Conservation (phyloP, 2,888 invertebrate species). For the Gymnosoma rotundatum region DNA sequence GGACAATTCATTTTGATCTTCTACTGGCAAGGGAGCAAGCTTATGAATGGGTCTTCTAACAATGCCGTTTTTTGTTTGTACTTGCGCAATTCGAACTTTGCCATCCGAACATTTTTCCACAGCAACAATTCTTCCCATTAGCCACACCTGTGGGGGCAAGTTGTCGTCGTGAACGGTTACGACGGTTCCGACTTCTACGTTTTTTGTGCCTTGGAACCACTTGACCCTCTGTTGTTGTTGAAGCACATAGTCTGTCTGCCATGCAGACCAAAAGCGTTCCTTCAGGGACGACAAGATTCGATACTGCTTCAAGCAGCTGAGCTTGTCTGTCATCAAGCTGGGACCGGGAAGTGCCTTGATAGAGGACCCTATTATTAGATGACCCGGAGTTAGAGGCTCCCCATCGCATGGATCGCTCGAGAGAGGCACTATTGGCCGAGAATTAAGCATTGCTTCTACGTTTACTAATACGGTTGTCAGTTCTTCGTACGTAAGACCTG, state of each 20-base stretch:
- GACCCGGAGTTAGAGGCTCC: neutral
- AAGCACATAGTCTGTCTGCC: slow-evolving; percentile 21
- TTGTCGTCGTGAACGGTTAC: neutral
- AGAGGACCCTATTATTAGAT: slow-evolving; percentile 19
- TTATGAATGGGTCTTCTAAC: slow-evolving; percentile 6
- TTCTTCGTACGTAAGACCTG: no score
- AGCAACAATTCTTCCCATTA: slow-evolving; percentile 5
- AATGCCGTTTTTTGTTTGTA: slow-evolving; percentile 1
- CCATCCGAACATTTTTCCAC: neutral
- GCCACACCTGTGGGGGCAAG: neutral
- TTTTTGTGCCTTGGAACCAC: neutral
- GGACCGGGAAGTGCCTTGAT: slow-evolving; percentile 7
- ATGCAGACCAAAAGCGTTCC: slow-evolving; percentile 34
- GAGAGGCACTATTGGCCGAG: neutral
- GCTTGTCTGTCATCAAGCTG: slow-evolving; percentile 6
- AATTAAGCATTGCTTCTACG: neutral
- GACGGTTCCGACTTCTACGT: slow-evolving; percentile 4
- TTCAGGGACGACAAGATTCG: slow-evolving; percentile 13
- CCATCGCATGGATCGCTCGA: slow-evolving; percentile 23
- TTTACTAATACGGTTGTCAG: neutral
- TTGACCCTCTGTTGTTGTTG: neutral
- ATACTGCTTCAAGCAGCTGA: slow-evolving; percentile 4
- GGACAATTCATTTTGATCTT: no score
- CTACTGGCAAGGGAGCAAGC: neutral
- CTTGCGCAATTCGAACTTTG: neutral